A percentile compares a stretch with the other conserved stretches of the same genome.
These are phyloP conservation scores for Tenebrosternarchus preto DNA, from an alignment of 2,113 vertebrate genomes.

Conservation along the genomic window DNA sequence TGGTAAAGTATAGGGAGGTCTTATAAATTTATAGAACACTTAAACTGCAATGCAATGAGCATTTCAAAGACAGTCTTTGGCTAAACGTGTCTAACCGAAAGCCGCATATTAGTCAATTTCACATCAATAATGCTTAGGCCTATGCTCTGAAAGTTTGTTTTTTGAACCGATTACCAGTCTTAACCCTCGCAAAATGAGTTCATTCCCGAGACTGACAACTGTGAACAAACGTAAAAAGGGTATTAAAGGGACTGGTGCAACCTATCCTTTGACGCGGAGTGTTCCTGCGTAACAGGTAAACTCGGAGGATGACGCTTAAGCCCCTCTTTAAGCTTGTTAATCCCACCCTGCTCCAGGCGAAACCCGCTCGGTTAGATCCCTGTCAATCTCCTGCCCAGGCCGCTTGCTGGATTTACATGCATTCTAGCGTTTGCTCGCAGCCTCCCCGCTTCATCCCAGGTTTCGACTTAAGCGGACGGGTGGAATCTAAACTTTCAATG, in stretches of 20 bases:
- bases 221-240: slow-evolving; percentile 70
- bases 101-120: slow-evolving; percentile 37
- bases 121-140: slow-evolving; percentile 47
- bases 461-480: slow-evolving; percentile 50
- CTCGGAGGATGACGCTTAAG: slow-evolving; percentile 76
- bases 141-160: slow-evolving; percentile 32
- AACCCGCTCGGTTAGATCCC: slow-evolving; percentile 77
- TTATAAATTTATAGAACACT: slow-evolving; percentile 24
- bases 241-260: slow-evolving; percentile 69
- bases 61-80: slow-evolving; percentile 2
- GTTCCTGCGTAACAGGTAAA: slow-evolving; percentile 77
- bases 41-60: slow-evolving; percentile 16
- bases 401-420: slow-evolving; percentile 78
- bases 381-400: slow-evolving; percentile 80
- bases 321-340: slow-evolving; percentile 83
- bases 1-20: not conserved
- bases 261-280: slow-evolving; percentile 66
- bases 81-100: slow-evolving; percentile 1
- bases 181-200: slow-evolving; percentile 61
- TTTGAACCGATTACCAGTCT: slow-evolving; percentile 51
- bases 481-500: slow-evolving; percentile 60
- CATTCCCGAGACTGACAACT: slow-evolving; percentile 72
- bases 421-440: slow-evolving; percentile 72
- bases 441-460: slow-evolving; percentile 63
- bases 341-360: slow-evolving; percentile 81